A percentile compares a stretch with the other conserved stretches of the same genome.
phyloP scores from a whole-genome alignment of 2,797 vertebrate species.

The Thunnus albacares region DNA sequence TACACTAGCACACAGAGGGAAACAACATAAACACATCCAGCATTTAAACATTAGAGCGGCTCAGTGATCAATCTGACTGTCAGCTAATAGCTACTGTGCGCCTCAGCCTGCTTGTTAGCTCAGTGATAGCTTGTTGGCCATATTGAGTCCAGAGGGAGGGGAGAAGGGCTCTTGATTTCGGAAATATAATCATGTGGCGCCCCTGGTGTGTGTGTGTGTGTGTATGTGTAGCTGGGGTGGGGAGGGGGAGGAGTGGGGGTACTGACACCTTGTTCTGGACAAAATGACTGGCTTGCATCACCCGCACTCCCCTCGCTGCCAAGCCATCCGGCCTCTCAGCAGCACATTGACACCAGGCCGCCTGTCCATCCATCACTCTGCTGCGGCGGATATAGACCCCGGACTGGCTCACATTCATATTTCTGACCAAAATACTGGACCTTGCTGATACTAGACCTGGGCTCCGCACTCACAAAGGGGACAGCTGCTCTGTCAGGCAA shows the following conservation, averaged over 20 bases:
- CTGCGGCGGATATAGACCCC: slow-evolving; percentile 38
- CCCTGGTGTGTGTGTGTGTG: slow-evolving; percentile 17
- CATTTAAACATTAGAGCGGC: neutral
- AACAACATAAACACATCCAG: neutral
- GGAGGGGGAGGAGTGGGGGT: neutral
- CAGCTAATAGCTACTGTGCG: slow-evolving; percentile 3
- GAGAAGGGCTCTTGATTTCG: slow-evolving; percentile 40
- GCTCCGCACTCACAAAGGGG: slow-evolving; percentile 41
- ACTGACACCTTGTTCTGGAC: slow-evolving; percentile 75
- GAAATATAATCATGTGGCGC: slow-evolving; percentile 71
- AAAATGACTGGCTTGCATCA: slow-evolving; percentile 68
- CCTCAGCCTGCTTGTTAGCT: slow-evolving; percentile 49
- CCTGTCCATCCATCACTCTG: slow-evolving; percentile 56
- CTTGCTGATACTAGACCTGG: slow-evolving; percentile 55
- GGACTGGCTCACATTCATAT: slow-evolving; percentile 57
- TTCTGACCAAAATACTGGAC: slow-evolving; percentile 64
- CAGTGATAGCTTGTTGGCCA: slow-evolving; percentile 59
- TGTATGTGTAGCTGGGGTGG: neutral
- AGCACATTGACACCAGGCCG: slow-evolving; percentile 61
- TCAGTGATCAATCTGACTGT: slow-evolving; percentile 33
- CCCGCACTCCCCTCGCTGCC: slow-evolving; percentile 39
- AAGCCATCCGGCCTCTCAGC: slow-evolving; percentile 58
- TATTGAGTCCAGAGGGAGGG: slow-evolving; percentile 23
- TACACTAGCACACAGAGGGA: neutral
- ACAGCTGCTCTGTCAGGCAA: slow-evolving; percentile 62